Evolutionary conservation across 2,113 vertebrate species (phyloP).

Genomic region (Calidris pugnax): DNA sequence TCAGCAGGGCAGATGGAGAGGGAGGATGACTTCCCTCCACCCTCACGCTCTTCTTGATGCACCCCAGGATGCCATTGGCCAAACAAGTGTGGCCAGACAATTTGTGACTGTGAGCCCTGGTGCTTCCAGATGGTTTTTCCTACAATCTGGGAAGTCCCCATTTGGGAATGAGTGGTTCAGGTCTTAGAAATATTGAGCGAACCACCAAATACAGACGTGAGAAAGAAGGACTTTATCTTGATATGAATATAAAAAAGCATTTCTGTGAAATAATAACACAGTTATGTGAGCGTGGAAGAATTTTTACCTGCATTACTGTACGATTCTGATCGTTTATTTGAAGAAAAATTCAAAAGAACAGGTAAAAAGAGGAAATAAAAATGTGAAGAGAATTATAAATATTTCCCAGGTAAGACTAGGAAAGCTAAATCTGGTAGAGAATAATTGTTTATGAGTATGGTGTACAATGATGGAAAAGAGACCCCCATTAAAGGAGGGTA

Average conservation of each 20-base stretch:
- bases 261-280: neutral
- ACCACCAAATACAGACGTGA: neutral
- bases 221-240: neutral
- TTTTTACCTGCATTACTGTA: rapidly evolving
- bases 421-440: neutral
- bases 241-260: neutral
- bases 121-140: neutral
- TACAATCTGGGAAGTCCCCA: neutral
- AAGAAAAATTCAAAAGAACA: neutral
- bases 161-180: neutral
- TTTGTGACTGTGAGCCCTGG: neutral
- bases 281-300: rapidly evolving
- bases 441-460: neutral
- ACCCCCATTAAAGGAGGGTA: neutral
- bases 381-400: neutral
- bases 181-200: neutral
- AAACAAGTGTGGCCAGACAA: no score
- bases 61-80: no score
- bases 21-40: no score
- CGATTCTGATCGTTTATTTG: neutral
- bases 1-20: no score
- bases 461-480: neutral
- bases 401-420: neutral
- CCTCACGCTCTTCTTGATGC: no score
- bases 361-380: neutral